Percentiles rank a stretch among this genome's conserved stretches.
Conservation (phyloP, 2,797 vertebrate genomes). For the Pseudochirops cupreus region DNA sequence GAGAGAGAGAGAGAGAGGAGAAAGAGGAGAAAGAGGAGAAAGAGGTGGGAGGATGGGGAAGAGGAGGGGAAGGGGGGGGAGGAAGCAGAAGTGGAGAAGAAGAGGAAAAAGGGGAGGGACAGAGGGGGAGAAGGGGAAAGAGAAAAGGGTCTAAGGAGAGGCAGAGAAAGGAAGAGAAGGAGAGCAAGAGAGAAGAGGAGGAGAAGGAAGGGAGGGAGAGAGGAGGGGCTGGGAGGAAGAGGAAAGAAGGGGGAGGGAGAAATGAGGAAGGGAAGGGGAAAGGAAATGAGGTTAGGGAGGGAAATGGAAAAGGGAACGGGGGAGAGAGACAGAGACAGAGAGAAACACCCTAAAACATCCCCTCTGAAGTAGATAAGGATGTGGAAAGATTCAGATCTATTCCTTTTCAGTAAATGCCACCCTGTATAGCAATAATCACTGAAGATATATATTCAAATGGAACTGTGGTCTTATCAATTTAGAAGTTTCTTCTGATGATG, state of each 20-base stretch:
- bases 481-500: neutral
- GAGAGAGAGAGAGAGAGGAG: neutral
- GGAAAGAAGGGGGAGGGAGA: too few species aligned
- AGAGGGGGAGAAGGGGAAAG: neutral
- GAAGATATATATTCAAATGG: neutral
- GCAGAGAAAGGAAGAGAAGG: neutral
- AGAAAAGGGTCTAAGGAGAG: too few species aligned
- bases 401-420: neutral
- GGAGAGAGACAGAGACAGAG: too few species aligned
- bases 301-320: too few species aligned
- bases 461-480: neutral
- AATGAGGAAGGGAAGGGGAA: too few species aligned
- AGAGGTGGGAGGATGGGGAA: too few species aligned
- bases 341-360: neutral
- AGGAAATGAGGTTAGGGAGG: too few species aligned
- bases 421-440: neutral
- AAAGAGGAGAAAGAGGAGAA: fast-evolving
- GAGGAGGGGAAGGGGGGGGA: neutral
- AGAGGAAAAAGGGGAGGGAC: neutral
- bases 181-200: too few species aligned
- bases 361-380: neutral
- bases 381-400: neutral
- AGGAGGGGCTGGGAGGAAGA: too few species aligned
- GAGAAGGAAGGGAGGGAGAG: too few species aligned
- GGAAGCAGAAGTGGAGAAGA: neutral